phyloP scores from a whole-genome alignment of 2,888 invertebrate genomes.

The Pandemis cinnamomeana region DNA sequence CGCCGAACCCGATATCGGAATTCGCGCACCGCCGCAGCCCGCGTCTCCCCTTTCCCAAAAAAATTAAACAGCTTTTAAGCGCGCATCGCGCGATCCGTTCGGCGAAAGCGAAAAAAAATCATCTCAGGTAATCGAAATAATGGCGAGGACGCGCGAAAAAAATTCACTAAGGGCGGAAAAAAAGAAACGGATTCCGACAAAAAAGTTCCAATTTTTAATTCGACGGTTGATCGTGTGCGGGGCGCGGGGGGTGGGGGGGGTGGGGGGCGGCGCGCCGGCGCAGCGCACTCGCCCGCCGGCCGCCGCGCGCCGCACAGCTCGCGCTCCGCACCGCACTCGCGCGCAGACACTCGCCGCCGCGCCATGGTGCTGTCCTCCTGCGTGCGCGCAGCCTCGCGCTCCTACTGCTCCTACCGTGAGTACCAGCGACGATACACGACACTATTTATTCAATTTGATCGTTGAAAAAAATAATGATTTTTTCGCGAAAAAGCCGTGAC shows the following conservation, averaged over 20 bases:
- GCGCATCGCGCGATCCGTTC: constrained; percentile 71
- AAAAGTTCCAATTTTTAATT: constrained; percentile 80
- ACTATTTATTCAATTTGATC: not conserved
- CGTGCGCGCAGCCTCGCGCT: constrained; percentile 72
- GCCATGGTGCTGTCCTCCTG: constrained; percentile 76
- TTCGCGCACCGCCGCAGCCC: constrained; percentile 80
- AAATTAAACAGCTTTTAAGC: constrained; percentile 84
- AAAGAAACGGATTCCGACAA: constrained; percentile 82
- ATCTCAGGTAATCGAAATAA: constrained; percentile 84
- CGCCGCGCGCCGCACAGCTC: constrained; percentile 38
- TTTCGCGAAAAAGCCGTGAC: too few species aligned
- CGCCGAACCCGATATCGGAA: constrained; percentile 78
- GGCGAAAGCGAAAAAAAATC: constrained; percentile 75
- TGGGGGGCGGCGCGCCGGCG: constrained; percentile 46
- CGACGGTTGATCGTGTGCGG: constrained; percentile 60
- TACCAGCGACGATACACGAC: constrained; percentile 42
- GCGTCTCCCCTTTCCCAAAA: constrained; percentile 78
- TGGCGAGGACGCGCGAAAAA: constrained; percentile 80
- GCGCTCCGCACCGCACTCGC: constrained; percentile 20
- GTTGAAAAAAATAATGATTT: too few species aligned
- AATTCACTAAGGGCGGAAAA: constrained; percentile 83
- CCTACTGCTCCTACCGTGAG: constrained; percentile 76
- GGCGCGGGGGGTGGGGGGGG: constrained; percentile 47
- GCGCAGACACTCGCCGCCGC: constrained; percentile 24
- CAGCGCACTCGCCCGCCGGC: constrained; percentile 44